Evolutionary conservation across 2,888 invertebrate species (phyloP).

Genomic region (Catocala nupta): DNA sequence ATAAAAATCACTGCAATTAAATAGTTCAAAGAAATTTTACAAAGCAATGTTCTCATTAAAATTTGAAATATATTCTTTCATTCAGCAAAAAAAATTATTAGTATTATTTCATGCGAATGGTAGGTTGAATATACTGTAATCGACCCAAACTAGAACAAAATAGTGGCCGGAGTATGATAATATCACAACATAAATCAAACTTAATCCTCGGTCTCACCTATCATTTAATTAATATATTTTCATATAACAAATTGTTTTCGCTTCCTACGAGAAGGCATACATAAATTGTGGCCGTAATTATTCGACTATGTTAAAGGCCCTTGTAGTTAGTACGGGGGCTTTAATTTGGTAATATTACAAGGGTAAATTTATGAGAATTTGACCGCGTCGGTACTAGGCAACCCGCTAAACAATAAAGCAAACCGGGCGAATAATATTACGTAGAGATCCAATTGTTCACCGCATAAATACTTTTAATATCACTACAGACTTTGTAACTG

Average conservation of each 20-base stretch:
- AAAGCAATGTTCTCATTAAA: neutral
- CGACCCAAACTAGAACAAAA: conserved; percentile 14
- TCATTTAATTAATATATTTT: conserved; percentile 60
- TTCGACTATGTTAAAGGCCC: conserved; percentile 61
- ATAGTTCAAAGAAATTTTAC: neutral
- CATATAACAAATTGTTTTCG: conserved; percentile 65
- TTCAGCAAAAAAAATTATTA: conserved; percentile 8
- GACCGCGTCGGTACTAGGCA: conserved; percentile 30
- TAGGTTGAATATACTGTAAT: conserved; percentile 9
- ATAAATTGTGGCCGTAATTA: conserved; percentile 72
- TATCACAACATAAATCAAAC: conserved; percentile 44
- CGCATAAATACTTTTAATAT: conserved; percentile 19
- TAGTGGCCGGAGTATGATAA: conserved; percentile 23
- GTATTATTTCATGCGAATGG: neutral
- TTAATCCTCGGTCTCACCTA: conserved; percentile 45
- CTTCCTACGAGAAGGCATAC: conserved; percentile 58
- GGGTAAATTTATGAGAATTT: conserved; percentile 61
- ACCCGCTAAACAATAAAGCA: conserved; percentile 13
- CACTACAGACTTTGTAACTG: neutral
- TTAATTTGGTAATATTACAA: conserved; percentile 64
- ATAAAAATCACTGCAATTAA: neutral
- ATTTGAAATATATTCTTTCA: neutral
- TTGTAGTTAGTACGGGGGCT: conserved; percentile 58
- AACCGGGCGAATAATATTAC: conserved; percentile 9
- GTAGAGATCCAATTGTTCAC: conserved; percentile 5